phyloP scores from a whole-genome alignment of 2,113 vertebrate species.

The Microcebus jonahi region DNA sequence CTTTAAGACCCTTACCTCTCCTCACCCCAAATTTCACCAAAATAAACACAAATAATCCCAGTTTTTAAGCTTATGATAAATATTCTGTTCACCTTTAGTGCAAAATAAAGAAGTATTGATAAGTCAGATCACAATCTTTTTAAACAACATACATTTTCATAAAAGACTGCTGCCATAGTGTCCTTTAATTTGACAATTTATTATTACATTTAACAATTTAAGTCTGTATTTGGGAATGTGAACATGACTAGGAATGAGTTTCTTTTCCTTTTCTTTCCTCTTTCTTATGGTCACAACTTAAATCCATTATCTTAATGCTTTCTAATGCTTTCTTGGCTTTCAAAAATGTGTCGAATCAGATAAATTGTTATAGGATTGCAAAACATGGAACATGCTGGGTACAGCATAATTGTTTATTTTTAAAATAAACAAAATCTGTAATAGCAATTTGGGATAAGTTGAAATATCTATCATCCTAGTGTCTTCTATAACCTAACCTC shows the following conservation, averaged over 20 bases:
- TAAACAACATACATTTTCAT: background rate
- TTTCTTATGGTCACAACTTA: background rate
- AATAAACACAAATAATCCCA: background rate
- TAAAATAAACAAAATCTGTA: slow-evolving; percentile 42
- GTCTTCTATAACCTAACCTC: background rate
- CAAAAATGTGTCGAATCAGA: slow-evolving; percentile 29
- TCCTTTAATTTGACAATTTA: background rate
- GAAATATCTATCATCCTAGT: background rate
- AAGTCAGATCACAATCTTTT: background rate
- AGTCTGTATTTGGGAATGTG: background rate
- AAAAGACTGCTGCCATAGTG: background rate
- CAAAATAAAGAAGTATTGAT: background rate
- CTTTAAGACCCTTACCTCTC: background rate
- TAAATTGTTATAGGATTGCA: background rate
- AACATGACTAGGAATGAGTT: background rate
- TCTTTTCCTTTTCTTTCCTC: background rate
- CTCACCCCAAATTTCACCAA: background rate
- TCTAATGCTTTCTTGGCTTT: background rate
- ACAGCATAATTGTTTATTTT: slow-evolving; percentile 7
- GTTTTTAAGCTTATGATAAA: background rate
- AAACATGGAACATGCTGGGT: background rate
- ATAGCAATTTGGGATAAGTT: background rate
- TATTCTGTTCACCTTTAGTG: background rate
- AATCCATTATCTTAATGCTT: background rate
- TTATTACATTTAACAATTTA: slow-evolving; percentile 10